Percentiles rank a stretch among this genome's conserved stretches.
These are phyloP conservation scores for Neomorphus geoffroyi DNA, from an alignment of 2,797 vertebrate genomes.

Conservation along the genomic window DNA sequence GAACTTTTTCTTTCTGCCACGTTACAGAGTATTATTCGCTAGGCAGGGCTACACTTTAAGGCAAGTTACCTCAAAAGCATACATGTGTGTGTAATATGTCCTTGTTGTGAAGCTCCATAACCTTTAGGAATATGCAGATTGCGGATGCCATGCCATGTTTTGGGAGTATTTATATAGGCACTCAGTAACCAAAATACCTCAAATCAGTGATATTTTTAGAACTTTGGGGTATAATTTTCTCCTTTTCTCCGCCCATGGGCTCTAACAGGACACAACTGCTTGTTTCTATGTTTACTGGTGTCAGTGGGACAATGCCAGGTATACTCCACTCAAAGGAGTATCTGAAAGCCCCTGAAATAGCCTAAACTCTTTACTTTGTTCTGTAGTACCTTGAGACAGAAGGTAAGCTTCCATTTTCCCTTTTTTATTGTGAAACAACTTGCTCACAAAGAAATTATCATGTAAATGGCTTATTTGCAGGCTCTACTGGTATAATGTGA, in stretches of 20 bases:
- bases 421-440: neutral
- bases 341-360: neutral
- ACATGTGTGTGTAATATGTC: neutral
- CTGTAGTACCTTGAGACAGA: neutral
- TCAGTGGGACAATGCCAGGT: neutral
- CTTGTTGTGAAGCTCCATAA: neutral
- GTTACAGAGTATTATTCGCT: neutral
- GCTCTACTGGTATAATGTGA: neutral
- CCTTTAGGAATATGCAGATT: neutral
- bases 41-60: neutral
- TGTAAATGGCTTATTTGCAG: neutral
- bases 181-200: neutral
- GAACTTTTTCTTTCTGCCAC: neutral
- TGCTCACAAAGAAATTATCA: neutral
- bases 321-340: neutral
- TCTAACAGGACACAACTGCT: neutral
- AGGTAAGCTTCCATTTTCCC: neutral
- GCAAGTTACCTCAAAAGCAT: neutral
- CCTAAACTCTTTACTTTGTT: neutral
- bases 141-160: neutral
- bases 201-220: neutral
- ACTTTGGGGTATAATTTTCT: neutral
- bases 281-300: neutral
- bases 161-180: neutral
- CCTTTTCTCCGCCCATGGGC: neutral